Percentiles rank a stretch among this genome's conserved stretches.
phyloP scores from a whole-genome alignment of 2,113 vertebrate genomes.

The Chlorodrepanis virens region DNA sequence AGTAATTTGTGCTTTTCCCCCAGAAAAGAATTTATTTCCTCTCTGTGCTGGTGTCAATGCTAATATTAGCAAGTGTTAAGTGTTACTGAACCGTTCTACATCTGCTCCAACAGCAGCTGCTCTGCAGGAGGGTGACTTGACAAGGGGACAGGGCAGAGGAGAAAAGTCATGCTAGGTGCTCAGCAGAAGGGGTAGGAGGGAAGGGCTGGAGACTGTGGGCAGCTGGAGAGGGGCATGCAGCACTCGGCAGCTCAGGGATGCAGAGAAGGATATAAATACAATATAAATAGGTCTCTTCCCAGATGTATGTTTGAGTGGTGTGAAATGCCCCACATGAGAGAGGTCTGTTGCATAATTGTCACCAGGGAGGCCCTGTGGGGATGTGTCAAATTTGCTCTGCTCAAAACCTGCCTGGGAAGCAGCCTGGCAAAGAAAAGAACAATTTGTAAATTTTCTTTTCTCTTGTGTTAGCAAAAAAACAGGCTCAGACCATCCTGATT shows the following conservation, averaged over 20 bases:
- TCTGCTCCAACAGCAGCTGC: slow-evolving; percentile 41
- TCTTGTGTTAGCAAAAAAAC: background rate
- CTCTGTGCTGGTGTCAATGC: slow-evolving; percentile 11
- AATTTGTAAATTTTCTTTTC: background rate
- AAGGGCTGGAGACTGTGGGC: background rate
- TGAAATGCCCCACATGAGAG: background rate
- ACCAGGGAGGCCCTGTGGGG: background rate
- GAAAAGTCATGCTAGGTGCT: background rate
- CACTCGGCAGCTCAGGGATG: background rate
- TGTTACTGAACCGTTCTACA: slow-evolving; percentile 38
- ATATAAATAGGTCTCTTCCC: background rate
- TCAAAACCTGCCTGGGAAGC: background rate
- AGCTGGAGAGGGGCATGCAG: fast-evolving
- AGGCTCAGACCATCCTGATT: background rate
- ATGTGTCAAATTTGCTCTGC: background rate
- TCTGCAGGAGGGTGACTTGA: slow-evolving; percentile 3
- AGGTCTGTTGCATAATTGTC: background rate
- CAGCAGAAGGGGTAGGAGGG: background rate
- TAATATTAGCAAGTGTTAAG: background rate
- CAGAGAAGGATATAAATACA: background rate
- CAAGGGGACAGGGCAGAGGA: slow-evolving; percentile 28
- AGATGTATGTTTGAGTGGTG: background rate
- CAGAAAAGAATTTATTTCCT: slow-evolving; percentile 53
- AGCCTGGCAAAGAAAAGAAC: background rate
- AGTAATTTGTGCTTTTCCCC: slow-evolving; percentile 40